phyloP scores from a whole-genome alignment of 2,888 invertebrate species.

The Agrypnus murinus region DNA sequence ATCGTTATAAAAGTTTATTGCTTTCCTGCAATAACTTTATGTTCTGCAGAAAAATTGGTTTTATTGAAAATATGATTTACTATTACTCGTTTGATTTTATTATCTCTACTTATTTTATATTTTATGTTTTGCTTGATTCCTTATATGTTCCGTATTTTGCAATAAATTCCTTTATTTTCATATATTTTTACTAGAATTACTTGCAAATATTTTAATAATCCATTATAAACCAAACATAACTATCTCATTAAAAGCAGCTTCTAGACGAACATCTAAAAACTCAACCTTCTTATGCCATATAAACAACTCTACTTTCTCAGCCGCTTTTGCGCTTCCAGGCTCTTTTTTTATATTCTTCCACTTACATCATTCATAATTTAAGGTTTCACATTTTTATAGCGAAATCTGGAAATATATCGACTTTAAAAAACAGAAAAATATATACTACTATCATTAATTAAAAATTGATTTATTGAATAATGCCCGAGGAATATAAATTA shows the following conservation, averaged over 20 bases:
- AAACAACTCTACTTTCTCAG: slow-evolving; percentile 28
- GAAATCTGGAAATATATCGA: too few species aligned
- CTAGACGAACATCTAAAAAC: background rate
- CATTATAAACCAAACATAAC: slow-evolving; percentile 34
- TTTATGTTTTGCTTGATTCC: slow-evolving; percentile 59
- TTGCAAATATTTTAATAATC: slow-evolving; percentile 30
- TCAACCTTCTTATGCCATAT: background rate
- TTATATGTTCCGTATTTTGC: slow-evolving; percentile 63
- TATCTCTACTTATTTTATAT: slow-evolving; percentile 56
- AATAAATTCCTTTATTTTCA: slow-evolving; percentile 57
- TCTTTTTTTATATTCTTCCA: too few species aligned
- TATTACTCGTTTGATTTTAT: slow-evolving; percentile 65
- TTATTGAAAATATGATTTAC: slow-evolving; percentile 71
- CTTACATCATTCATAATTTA: too few species aligned
- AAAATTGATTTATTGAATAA: slow-evolving; percentile 1
- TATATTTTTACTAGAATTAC: slow-evolving; percentile 37
- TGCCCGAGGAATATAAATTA: background rate
- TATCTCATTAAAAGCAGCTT: slow-evolving; percentile 30
- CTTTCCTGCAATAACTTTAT: slow-evolving; percentile 65
- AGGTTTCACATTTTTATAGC: too few species aligned
- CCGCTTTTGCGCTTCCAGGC: slow-evolving; percentile 4
- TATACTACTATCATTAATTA: background rate
- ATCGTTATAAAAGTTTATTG: slow-evolving; percentile 67
- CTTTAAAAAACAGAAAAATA: too few species aligned
- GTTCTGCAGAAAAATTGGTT: slow-evolving; percentile 65